Conservation (phyloP, 1,140 invertebrate species). For the Delia radicum region DNA sequence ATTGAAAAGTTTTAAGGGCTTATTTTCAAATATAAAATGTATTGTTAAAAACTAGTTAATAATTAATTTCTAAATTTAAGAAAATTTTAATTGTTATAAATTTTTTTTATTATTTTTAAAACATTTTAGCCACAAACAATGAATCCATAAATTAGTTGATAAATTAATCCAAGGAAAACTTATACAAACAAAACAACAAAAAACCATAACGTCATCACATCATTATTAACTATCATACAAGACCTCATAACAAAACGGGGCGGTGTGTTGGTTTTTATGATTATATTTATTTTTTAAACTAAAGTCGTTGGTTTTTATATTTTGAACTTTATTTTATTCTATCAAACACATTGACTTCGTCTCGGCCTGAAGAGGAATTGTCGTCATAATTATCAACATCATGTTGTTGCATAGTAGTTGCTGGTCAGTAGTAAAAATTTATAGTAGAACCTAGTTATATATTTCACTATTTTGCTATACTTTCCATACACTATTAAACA, state of each 20-base stretch:
- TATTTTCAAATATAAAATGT: too few species aligned
- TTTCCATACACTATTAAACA: neutral
- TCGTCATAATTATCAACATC: neutral
- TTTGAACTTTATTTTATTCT: neutral
- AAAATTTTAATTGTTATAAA: too few species aligned
- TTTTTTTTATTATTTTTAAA: too few species aligned
- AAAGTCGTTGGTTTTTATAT: neutral
- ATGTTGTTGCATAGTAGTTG: slow-evolving; percentile 13
- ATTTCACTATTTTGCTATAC: neutral
- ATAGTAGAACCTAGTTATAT: neutral
- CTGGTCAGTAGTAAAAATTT: slow-evolving; percentile 10
- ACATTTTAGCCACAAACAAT: too few species aligned
- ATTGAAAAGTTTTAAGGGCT: too few species aligned
- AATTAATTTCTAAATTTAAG: too few species aligned
- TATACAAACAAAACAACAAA: neutral
- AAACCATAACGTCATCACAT: neutral
- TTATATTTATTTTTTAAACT: neutral
- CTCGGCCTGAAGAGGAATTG: neutral
- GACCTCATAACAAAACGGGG: neutral
- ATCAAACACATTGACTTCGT: slow-evolving; percentile 10
- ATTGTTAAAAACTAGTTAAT: too few species aligned
- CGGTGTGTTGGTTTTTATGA: neutral
- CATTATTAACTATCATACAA: neutral
- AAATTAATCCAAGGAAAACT: too few species aligned
- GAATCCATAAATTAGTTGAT: too few species aligned